phyloP scores from a whole-genome alignment of 2,797 vertebrate species.

The Notamacropus eugenii region DNA sequence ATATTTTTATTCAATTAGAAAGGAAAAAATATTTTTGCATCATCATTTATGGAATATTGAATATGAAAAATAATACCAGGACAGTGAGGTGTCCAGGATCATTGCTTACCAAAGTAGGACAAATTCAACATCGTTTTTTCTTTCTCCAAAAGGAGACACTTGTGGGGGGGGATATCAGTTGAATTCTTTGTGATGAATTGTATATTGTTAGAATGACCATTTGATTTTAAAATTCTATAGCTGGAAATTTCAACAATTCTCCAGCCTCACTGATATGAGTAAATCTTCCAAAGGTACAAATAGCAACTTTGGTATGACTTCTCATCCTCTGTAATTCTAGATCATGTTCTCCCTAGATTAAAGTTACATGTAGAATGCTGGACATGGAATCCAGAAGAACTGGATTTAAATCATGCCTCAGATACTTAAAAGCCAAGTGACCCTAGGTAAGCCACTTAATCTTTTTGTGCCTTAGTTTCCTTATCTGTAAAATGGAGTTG shows the following conservation, averaged over 20 bases:
- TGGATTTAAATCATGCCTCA: not conserved
- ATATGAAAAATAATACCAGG: not conserved
- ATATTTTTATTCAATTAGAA: not conserved
- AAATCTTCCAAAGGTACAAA: not conserved
- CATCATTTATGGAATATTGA: not conserved
- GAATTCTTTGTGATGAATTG: not conserved
- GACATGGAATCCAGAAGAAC: not conserved
- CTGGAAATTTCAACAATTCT: not conserved
- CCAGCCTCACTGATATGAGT: not conserved
- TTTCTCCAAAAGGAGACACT: not conserved
- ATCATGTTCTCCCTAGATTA: not conserved
- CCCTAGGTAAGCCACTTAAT: not conserved
- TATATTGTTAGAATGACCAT: not conserved
- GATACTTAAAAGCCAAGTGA: not conserved
- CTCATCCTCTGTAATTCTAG: not conserved
- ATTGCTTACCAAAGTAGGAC: not conserved
- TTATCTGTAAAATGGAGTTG: not conserved
- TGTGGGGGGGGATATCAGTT: rapidly evolving
- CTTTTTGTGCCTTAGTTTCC: not conserved
- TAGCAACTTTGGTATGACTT: not conserved
- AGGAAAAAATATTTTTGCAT: not conserved
- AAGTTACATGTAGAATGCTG: not conserved
- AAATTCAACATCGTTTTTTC: not conserved
- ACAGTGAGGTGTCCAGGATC: not conserved
- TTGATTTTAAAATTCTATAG: not conserved